These are phyloP conservation scores for Heliconius hermathena DNA, from an alignment of 1,140 invertebrate genomes.

Conservation along the genomic window DNA sequence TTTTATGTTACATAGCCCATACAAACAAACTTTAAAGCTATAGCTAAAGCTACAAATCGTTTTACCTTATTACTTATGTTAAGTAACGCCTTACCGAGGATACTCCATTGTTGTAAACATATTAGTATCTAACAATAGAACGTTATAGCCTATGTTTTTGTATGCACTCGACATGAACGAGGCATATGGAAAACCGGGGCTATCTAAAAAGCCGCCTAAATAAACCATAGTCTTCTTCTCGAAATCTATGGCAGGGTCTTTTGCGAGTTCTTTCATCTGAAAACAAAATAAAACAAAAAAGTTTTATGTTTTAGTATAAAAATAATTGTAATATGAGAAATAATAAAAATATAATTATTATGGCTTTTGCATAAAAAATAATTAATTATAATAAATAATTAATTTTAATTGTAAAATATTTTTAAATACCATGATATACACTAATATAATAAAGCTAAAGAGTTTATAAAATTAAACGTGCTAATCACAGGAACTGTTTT, in stretches of 20 bases:
- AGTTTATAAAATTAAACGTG: too few species aligned
- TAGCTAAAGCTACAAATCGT: too few species aligned
- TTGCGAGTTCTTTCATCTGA: slow-evolving; percentile 56
- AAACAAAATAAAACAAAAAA: slow-evolving; percentile 14
- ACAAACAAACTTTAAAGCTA: too few species aligned
- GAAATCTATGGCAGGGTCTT: slow-evolving; percentile 57
- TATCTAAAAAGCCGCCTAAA: slow-evolving; percentile 59
- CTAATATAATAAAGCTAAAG: too few species aligned
- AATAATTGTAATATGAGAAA: not conserved
- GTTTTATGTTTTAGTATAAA: too few species aligned
- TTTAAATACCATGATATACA: too few species aligned
- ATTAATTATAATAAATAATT: too few species aligned
- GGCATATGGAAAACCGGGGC: slow-evolving; percentile 49
- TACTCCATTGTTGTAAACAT: slow-evolving; percentile 57
- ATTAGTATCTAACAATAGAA: slow-evolving; percentile 57
- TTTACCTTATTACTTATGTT: not conserved
- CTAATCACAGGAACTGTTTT: too few species aligned
- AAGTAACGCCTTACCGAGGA: slow-evolving; percentile 50
- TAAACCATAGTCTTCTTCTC: slow-evolving; percentile 56
- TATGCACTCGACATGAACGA: slow-evolving; percentile 39
- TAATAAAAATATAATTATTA: too few species aligned
- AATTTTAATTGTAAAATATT: too few species aligned
- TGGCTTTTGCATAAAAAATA: too few species aligned
- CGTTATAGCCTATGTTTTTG: slow-evolving; percentile 56
- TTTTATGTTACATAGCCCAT: too few species aligned